Percentiles rank a stretch among this genome's conserved stretches.
Evolutionary conservation across 2,888 invertebrate species (phyloP).

Genomic region (Monochamus alternatus): DNA sequence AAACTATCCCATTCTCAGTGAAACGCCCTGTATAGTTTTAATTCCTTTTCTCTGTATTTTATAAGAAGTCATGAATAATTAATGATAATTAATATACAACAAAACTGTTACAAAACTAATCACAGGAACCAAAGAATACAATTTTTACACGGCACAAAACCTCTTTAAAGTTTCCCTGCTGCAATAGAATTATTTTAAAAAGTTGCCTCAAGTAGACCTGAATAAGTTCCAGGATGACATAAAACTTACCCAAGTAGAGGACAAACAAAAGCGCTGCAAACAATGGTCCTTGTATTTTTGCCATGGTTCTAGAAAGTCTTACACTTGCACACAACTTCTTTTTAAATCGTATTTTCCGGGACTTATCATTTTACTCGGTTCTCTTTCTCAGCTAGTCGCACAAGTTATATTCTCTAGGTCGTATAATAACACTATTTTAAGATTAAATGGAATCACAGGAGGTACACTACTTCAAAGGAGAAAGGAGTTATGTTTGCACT

Average conservation of each 20-base stretch:
- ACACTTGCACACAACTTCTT: constrained; percentile 40
- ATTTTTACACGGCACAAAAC: neutral
- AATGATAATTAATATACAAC: too few relatives aligned
- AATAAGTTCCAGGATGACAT: constrained; percentile 26
- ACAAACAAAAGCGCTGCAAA: constrained; percentile 60
- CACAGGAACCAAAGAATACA: neutral
- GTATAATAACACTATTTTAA: neutral
- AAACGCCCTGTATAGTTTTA: too few relatives aligned
- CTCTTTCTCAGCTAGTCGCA: neutral
- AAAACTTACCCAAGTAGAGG: constrained; percentile 61
- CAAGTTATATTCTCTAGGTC: neutral
- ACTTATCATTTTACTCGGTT: constrained; percentile 25
- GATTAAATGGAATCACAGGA: constrained; percentile 7
- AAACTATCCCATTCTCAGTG: too few relatives aligned
- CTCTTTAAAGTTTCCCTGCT: neutral
- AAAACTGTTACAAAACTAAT: too few relatives aligned
- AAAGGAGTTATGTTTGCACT: neutral
- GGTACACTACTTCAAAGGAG: neutral
- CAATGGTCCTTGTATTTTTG: constrained; percentile 59
- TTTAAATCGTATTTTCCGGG: constrained; percentile 20
- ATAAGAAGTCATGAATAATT: too few relatives aligned
- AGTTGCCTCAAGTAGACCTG: constrained; percentile 13
- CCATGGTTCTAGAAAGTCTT: constrained; percentile 56
- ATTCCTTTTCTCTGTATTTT: too few relatives aligned
- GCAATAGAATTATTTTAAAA: constrained; percentile 14